Conservation (phyloP, 2,113 vertebrate genomes). For the Spheniscus mendiculus region DNA sequence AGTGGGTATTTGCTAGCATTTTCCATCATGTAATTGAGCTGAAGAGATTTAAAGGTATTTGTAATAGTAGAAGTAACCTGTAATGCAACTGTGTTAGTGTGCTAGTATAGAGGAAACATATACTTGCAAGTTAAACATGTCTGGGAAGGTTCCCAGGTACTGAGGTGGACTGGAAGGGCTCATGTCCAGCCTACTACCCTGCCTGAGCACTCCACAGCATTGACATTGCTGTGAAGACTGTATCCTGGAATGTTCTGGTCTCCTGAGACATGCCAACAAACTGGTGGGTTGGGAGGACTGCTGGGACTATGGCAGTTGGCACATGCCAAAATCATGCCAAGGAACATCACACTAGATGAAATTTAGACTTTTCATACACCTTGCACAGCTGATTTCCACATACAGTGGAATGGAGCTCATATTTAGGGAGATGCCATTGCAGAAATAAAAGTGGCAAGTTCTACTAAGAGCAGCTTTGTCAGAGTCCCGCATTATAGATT, state of each 20-base stretch:
- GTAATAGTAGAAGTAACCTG: background rate
- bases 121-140: background rate
- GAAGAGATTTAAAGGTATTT: background rate
- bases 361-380: background rate
- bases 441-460: background rate
- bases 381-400: background rate
- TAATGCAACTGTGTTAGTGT: background rate
- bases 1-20: background rate
- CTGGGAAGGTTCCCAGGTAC: background rate
- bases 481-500: background rate
- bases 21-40: background rate
- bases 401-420: background rate
- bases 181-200: background rate
- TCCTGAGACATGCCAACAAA: background rate
- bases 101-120: accelerated
- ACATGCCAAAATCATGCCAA: background rate
- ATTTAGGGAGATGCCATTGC: background rate
- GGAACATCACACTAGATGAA: background rate
- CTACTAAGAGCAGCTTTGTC: background rate
- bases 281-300: background rate
- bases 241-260: background rate
- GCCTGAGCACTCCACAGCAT: background rate
- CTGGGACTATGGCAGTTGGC: background rate
- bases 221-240: background rate
- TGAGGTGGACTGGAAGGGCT: background rate